phyloP scores from a whole-genome alignment of 2,888 invertebrate species.

The Nomada fucata region DNA sequence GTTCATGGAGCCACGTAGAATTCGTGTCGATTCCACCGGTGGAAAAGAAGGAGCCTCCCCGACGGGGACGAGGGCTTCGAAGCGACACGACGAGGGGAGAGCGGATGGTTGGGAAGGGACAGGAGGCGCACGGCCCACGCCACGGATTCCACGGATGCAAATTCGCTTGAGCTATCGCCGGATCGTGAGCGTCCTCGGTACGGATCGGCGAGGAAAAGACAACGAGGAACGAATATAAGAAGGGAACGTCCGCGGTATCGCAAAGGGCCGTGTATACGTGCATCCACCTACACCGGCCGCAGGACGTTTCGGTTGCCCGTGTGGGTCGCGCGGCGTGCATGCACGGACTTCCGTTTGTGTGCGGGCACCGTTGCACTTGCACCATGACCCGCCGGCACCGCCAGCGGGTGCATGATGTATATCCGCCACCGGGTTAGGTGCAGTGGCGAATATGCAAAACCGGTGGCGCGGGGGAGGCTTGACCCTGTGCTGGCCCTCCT shows the following conservation, averaged over 20 bases:
- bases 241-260: constrained; percentile 51
- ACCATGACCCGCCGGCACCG: constrained; percentile 69
- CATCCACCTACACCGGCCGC: constrained; percentile 5
- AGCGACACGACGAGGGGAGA: constrained; percentile 19
- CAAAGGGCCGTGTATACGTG: constrained; percentile 39
- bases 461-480: constrained; percentile 69
- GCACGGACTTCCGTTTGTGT: constrained; percentile 43
- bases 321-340: constrained; percentile 22
- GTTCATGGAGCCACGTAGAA: constrained; percentile 55
- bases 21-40: constrained; percentile 56
- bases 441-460: constrained; percentile 82
- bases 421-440: constrained; percentile 78
- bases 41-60: constrained; percentile 28
- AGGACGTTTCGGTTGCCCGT: constrained; percentile 17
- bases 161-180: constrained; percentile 81
- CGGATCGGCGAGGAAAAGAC: constrained; percentile 50
- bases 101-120: constrained; percentile 29
- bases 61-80: constrained; percentile 7
- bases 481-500: constrained; percentile 54
- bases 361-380: constrained; percentile 71
- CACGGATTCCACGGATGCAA: constrained; percentile 83
- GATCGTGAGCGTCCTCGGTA: constrained; percentile 79
- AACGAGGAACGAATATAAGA: constrained; percentile 66
- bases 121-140: constrained; percentile 75
- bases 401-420: constrained; percentile 77